Percentiles rank a stretch among this genome's conserved stretches.
Evolutionary conservation across 2,888 invertebrate species (phyloP).

Genomic region (Pammene fasciana): DNA sequence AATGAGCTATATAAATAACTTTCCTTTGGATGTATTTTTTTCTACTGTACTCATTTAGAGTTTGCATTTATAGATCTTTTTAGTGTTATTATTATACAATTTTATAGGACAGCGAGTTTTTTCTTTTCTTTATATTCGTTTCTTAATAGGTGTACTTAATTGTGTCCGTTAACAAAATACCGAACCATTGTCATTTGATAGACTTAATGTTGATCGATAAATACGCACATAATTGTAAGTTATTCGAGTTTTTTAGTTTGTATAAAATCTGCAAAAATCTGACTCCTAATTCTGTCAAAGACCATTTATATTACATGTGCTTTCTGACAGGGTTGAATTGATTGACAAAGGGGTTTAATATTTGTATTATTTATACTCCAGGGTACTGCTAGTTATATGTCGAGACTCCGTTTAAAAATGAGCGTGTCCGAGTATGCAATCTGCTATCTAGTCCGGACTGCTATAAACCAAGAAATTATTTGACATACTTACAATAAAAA

Average conservation of each 20-base stretch:
- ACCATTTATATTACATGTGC: conserved; percentile 3
- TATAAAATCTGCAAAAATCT: conserved; percentile 21
- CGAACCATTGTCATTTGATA: conserved; percentile 68
- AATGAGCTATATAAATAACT: conserved; percentile 73
- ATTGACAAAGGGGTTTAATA: conserved; percentile 18
- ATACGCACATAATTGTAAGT: conserved; percentile 72
- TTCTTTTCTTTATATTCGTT: conserved; percentile 55
- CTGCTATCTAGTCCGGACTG: conserved; percentile 34
- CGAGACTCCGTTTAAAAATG: conserved; percentile 8
- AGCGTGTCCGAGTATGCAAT: conserved; percentile 15
- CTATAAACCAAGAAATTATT: conserved; percentile 24
- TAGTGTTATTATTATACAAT: conserved; percentile 74
- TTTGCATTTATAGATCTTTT: conserved; percentile 83
- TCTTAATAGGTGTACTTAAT: conserved; percentile 73
- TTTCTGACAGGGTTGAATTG: not conserved
- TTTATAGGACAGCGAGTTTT: conserved; percentile 63
- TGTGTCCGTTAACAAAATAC: conserved; percentile 64
- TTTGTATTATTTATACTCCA: conserved; percentile 26
- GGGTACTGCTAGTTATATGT: conserved; percentile 29
- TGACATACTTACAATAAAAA: conserved; percentile 12
- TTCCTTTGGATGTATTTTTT: conserved; percentile 80
- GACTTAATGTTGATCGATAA: conserved; percentile 66
- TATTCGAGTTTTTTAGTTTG: conserved; percentile 36
- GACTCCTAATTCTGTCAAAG: conserved; percentile 16
- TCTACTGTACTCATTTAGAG: conserved; percentile 79